Conservation (phyloP, 2,113 vertebrate genomes). For the Marmota flaviventris region DNA sequence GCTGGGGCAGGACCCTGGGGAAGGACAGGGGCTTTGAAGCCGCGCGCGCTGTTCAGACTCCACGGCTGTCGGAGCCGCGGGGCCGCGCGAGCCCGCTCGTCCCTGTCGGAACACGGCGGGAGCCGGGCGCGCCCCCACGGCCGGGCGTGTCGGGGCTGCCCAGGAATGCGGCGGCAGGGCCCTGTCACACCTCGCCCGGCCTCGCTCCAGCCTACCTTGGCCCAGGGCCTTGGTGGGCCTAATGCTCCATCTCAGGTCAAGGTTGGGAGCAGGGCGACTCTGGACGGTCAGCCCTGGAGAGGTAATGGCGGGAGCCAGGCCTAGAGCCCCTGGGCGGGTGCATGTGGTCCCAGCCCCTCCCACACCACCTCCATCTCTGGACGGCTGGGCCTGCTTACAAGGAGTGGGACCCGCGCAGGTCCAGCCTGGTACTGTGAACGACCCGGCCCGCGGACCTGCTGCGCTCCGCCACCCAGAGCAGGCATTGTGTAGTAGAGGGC, state of each 20-base stretch:
- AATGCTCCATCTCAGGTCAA: background rate
- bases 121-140: background rate
- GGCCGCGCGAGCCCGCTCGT: too few species aligned
- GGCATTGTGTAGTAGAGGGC: rapidly evolving
- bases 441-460: background rate
- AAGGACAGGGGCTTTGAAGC: background rate
- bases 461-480: too few species aligned
- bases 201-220: background rate
- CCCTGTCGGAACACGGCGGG: too few species aligned
- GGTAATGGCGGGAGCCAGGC: background rate
- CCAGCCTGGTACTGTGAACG: background rate
- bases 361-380: rapidly evolving
- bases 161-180: background rate
- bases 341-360: rapidly evolving
- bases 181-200: background rate
- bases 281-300: background rate
- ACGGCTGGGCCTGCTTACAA: background rate
- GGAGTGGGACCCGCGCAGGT: too few species aligned
- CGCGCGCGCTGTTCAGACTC: background rate
- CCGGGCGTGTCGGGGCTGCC: background rate
- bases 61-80: background rate
- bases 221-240: background rate
- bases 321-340: background rate
- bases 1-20: too few species aligned
- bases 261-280: background rate